Percentiles rank a stretch among this genome's conserved stretches.
Evolutionary conservation across 2,113 vertebrate genomes (phyloP).

Genomic region (Halichoerus grypus): DNA sequence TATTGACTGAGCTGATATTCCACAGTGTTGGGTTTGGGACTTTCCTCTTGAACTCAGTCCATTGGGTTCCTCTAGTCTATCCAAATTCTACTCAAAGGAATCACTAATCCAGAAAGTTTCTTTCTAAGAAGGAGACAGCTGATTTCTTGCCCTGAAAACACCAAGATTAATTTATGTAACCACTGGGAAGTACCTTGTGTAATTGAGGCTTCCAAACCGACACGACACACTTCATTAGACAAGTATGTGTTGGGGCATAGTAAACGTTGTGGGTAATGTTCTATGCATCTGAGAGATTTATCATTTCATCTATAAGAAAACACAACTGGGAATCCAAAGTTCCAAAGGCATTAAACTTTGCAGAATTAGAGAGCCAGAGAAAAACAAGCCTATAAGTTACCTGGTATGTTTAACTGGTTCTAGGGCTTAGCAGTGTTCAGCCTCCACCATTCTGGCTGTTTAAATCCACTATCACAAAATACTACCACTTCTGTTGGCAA

Average conservation of each 20-base stretch:
- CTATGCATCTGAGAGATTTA: slow-evolving; percentile 76
- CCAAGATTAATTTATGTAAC: slow-evolving; percentile 82
- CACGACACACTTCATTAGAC: slow-evolving; percentile 47
- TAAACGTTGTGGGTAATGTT: slow-evolving; percentile 77
- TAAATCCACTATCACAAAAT: slow-evolving; percentile 54
- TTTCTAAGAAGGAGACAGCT: slow-evolving; percentile 75
- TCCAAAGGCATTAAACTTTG: slow-evolving; percentile 62
- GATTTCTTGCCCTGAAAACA: slow-evolving; percentile 78
- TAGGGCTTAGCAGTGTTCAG: background rate
- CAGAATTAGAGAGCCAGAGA: slow-evolving; percentile 45
- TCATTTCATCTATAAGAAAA: slow-evolving; percentile 74
- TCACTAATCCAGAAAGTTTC: slow-evolving; percentile 70
- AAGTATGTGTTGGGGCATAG: slow-evolving; percentile 59
- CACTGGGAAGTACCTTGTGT: slow-evolving; percentile 73
- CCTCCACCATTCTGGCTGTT: background rate
- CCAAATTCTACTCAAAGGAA: slow-evolving; percentile 75
- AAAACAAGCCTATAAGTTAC: slow-evolving; percentile 23
- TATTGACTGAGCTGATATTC: slow-evolving; percentile 74
- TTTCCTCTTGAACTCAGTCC: slow-evolving; percentile 63
- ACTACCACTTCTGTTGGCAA: background rate
- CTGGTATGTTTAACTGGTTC: background rate
- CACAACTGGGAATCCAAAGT: slow-evolving; percentile 65
- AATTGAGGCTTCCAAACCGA: slow-evolving; percentile 77
- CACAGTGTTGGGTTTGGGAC: slow-evolving; percentile 60
- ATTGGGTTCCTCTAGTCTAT: slow-evolving; percentile 59